Evolutionary conservation across 2,888 invertebrate species (phyloP).

Genomic region (Agrochola litura): DNA sequence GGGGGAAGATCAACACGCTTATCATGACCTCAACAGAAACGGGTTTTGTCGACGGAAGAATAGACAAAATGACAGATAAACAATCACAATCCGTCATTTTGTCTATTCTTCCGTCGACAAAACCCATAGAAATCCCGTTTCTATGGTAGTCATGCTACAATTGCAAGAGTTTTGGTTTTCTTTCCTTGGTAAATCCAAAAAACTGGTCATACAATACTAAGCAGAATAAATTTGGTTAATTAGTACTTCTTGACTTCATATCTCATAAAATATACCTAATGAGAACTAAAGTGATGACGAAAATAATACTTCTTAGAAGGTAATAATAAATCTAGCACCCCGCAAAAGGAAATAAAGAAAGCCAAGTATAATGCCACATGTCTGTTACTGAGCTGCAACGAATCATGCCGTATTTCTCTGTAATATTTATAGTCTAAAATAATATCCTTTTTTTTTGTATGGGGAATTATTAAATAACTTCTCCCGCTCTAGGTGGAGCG

Average conservation of each 20-base stretch:
- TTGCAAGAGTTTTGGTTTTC: no score
- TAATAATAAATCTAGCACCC: conserved; percentile 14
- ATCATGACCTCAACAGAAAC: no score
- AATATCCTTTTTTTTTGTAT: no score
- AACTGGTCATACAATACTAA: neutral
- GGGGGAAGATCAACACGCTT: no score
- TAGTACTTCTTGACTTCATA: neutral
- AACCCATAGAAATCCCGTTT: no score
- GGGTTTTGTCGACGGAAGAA: no score
- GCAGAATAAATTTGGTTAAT: neutral
- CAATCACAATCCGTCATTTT: no score
- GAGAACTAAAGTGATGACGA: conserved; percentile 12
- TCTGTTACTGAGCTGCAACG: conserved; percentile 27
- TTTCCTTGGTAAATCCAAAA: neutral
- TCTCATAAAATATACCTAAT: neutral
- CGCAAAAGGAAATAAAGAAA: conserved; percentile 16
- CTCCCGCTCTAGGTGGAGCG: no score
- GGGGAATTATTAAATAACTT: no score
- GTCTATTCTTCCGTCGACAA: no score
- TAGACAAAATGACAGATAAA: no score
- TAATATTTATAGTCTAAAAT: conserved; percentile 14
- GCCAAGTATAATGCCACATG: conserved; percentile 7
- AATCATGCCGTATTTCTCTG: conserved; percentile 24
- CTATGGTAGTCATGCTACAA: no score
- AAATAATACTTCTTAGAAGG: conserved; percentile 21